Conservation (phyloP, 2,113 vertebrate species). For the Noturus placidus region DNA sequence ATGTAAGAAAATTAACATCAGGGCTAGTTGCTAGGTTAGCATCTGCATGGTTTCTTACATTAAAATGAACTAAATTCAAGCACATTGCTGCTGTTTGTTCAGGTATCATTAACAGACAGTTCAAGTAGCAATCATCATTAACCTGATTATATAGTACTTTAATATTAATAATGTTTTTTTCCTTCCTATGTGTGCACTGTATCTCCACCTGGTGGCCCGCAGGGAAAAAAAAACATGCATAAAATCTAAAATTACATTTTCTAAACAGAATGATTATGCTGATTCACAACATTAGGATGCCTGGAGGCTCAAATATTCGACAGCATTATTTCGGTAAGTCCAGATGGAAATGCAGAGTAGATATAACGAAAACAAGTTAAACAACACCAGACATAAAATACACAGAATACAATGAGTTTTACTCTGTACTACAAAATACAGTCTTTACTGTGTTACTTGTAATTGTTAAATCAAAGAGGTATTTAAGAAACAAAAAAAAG, state of each 20-base stretch:
- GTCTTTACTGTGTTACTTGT: conserved; percentile 23
- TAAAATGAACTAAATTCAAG: neutral
- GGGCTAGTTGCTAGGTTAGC: neutral
- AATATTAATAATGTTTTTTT: neutral
- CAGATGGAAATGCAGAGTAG: neutral
- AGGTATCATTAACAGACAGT: neutral
- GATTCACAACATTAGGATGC: neutral
- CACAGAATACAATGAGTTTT: conserved; percentile 12
- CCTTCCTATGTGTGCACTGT: neutral
- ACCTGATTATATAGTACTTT: neutral
- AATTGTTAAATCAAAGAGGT: conserved; percentile 25
- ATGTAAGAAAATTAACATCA: neutral
- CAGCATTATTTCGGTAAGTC: neutral
- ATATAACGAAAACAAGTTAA: neutral
- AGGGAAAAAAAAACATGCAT: neutral
- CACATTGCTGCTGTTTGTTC: neutral
- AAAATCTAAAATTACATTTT: neutral
- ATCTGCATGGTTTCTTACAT: neutral
- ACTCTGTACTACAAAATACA: conserved; percentile 24
- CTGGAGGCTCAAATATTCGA: neutral
- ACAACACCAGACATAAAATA: conserved; percentile 6
- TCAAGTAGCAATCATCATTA: neutral
- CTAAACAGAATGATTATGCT: neutral
- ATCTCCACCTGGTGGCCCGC: conserved; percentile 27
- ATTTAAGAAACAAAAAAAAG: conserved; percentile 9